Evolutionary conservation across 1,140 invertebrate species (phyloP).

Genomic region (Ladona fulva): DNA sequence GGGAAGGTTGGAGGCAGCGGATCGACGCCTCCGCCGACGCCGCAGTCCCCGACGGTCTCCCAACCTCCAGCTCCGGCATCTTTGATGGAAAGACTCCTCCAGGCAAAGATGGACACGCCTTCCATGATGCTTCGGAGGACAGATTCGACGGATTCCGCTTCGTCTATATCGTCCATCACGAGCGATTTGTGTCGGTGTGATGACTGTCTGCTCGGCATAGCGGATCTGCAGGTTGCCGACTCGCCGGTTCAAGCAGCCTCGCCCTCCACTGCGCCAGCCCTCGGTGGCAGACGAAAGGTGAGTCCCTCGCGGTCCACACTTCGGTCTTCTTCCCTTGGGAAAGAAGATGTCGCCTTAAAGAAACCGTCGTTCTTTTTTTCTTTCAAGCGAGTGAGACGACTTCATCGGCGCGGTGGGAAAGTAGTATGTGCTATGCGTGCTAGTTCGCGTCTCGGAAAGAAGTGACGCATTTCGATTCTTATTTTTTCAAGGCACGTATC

Average conservation of each 20-base stretch:
- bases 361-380: too few relatives aligned
- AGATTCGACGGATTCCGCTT: slow-evolving; percentile 67
- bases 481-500: too few relatives aligned
- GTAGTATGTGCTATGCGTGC: too few relatives aligned
- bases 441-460: too few relatives aligned
- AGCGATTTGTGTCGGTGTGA: slow-evolving; percentile 72
- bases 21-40: slow-evolving; percentile 16
- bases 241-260: slow-evolving; percentile 36
- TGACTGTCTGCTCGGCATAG: slow-evolving; percentile 71
- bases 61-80: slow-evolving; percentile 41
- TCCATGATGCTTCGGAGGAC: slow-evolving; percentile 48
- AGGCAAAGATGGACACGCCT: slow-evolving; percentile 60
- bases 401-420: too few relatives aligned
- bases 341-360: too few relatives aligned
- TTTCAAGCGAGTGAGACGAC: too few relatives aligned
- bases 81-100: slow-evolving; percentile 64
- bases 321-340: too few relatives aligned
- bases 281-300: background rate
- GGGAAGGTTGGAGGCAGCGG: slow-evolving; percentile 27
- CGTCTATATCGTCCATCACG: slow-evolving; percentile 49
- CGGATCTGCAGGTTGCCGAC: slow-evolving; percentile 54
- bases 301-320: background rate
- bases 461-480: too few relatives aligned
- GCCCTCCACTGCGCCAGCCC: background rate
- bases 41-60: slow-evolving; percentile 14